Conservation (phyloP, 2,888 invertebrate species). For the Tenthredo mesomela region DNA sequence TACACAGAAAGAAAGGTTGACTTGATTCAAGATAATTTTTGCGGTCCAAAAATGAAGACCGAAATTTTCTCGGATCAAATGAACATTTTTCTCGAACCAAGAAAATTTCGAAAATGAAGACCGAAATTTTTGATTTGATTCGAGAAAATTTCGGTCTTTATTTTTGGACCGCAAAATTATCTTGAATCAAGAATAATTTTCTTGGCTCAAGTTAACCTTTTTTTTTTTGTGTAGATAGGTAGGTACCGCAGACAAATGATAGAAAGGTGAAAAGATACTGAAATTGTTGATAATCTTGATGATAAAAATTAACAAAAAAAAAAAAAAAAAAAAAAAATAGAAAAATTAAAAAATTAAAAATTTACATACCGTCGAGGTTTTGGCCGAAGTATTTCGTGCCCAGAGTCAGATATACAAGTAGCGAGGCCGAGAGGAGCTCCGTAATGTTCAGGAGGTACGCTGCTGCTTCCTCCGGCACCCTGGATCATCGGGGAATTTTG, state of each 20-base stretch:
- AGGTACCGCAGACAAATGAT: not conserved
- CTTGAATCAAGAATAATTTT: too few species aligned
- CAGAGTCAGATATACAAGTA: conserved; percentile 85
- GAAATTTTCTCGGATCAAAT: too few species aligned
- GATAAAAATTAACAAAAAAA: not conserved
- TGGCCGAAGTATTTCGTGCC: conserved; percentile 91
- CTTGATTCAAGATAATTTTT: too few species aligned
- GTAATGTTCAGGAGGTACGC: conserved; percentile 78
- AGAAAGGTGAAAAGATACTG: not conserved
- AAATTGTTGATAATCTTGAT: not conserved
- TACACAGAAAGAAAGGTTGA: too few species aligned
- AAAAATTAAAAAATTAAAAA: conserved; percentile 41
- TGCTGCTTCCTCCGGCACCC: conserved; percentile 27
- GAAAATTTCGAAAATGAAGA: too few species aligned
- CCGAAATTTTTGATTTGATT: too few species aligned
- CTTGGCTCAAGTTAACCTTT: too few species aligned
- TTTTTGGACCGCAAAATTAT: too few species aligned
- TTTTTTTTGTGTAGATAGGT: too few species aligned
- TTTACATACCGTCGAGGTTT: conserved; percentile 88
- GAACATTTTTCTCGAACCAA: too few species aligned
- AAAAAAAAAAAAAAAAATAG: not conserved
- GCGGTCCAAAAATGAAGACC: too few species aligned
- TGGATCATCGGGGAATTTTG: conserved; percentile 60
- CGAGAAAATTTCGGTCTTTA: too few species aligned
- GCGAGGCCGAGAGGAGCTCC: conserved; percentile 82